Evolutionary conservation across 2,113 vertebrate species (phyloP).

Genomic region (Peromyscus polionotus): DNA sequence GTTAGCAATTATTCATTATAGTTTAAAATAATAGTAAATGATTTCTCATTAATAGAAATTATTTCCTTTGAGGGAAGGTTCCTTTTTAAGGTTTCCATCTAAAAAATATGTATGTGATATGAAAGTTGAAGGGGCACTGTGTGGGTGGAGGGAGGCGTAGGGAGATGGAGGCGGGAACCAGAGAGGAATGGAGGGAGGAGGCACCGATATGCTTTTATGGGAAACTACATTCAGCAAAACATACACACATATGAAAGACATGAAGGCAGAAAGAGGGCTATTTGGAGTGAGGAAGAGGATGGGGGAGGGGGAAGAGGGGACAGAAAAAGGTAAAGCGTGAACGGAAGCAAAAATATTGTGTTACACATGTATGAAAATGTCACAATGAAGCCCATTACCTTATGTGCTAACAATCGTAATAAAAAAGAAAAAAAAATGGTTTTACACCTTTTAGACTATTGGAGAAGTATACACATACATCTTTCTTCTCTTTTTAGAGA

Average conservation of each 20-base stretch:
- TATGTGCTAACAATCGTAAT: too few relatives aligned
- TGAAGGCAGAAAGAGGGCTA: background rate
- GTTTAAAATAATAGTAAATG: background rate
- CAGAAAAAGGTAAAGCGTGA: background rate
- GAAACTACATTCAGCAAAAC: background rate
- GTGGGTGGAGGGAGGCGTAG: background rate
- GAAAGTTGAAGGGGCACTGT: background rate
- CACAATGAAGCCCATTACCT: background rate
- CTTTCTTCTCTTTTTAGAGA: background rate
- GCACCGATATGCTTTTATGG: background rate
- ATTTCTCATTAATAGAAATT: background rate
- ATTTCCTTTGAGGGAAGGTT: background rate
- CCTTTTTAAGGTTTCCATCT: slow-evolving; percentile 2
- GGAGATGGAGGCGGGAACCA: background rate
- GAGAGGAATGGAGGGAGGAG: background rate
- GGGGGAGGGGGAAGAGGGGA: too few relatives aligned
- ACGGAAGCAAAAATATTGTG: background rate
- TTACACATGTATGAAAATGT: background rate
- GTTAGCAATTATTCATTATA: background rate
- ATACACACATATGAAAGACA: background rate
- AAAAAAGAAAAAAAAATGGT: background rate
- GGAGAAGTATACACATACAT: background rate
- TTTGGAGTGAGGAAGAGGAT: background rate
- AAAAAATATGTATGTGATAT: background rate
- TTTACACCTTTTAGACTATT: background rate